These are phyloP conservation scores for Otolemur garnettii DNA, from an alignment of 2,113 vertebrate species.

Conservation along the genomic window DNA sequence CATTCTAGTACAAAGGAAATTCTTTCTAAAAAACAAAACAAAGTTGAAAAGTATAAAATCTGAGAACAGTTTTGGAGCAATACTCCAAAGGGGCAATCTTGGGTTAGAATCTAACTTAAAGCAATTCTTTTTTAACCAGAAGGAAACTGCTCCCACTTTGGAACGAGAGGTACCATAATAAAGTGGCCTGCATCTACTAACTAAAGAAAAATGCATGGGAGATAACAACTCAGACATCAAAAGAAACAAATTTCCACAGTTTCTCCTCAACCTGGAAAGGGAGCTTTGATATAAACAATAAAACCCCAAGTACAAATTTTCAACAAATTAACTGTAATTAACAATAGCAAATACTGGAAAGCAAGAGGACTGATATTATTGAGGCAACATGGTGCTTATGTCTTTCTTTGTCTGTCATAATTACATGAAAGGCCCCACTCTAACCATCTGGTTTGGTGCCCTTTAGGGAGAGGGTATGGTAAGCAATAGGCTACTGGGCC, in stretches of 20 bases:
- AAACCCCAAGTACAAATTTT: neutral
- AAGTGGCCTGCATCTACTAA: neutral
- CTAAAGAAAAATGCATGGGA: neutral
- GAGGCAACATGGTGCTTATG: constrained; percentile 50
- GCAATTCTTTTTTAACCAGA: neutral
- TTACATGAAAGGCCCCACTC: constrained; percentile 71
- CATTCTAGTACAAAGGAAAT: neutral
- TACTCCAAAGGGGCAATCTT: neutral
- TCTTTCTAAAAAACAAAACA: neutral
- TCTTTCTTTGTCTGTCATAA: constrained; percentile 76
- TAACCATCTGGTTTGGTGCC: constrained; percentile 78
- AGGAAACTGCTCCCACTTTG: neutral
- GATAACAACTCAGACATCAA: neutral
- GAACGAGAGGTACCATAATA: neutral
- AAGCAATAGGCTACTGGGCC: constrained; percentile 76
- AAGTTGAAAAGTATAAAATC: neutral
- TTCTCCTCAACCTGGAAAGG: neutral
- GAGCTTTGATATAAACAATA: neutral
- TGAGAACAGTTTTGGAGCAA: neutral
- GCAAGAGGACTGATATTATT: constrained; percentile 1
- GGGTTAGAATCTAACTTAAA: neutral
- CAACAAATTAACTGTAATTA: constrained; percentile 13
- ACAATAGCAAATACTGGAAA: constrained; percentile 14
- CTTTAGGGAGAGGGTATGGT: constrained; percentile 75
- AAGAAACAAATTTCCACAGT: neutral